Evolutionary conservation across 30 jellyfish, hydroid and myxozoan genomes (phyloP).

Genomic region (Catostylus mosaicus): DNA sequence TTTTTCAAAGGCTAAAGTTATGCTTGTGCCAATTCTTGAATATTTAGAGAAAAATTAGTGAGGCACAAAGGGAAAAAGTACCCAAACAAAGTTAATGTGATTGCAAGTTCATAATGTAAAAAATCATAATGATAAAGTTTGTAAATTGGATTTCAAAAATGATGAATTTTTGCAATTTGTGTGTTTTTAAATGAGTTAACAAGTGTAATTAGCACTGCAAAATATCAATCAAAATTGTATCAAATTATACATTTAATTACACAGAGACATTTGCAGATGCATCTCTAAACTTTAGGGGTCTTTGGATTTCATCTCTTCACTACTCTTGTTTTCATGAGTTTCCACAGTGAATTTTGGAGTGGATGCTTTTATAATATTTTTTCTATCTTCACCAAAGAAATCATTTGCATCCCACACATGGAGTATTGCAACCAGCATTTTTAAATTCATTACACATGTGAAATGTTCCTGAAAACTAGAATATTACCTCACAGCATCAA

Average conservation of each 20-base stretch:
- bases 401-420: not conserved
- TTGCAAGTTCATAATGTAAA: too few relatives aligned
- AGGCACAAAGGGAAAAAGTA: not conserved
- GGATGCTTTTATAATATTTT: not conserved
- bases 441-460: not conserved
- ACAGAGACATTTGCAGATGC: too few relatives aligned
- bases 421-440: not conserved
- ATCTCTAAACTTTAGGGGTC: too few relatives aligned
- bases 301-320: not conserved
- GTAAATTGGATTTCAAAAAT: too few relatives aligned
- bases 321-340: not conserved
- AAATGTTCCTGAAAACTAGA: not conserved
- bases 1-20: not conserved
- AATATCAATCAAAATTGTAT: too few relatives aligned
- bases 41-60: not conserved
- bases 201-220: too few relatives aligned
- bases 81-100: not conserved
- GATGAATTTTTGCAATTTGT: too few relatives aligned
- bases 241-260: too few relatives aligned
- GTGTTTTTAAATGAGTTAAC: too few relatives aligned
- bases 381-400: not conserved
- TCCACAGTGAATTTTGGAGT: not conserved
- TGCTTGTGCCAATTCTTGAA: not conserved
- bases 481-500: conserved; percentile 57
- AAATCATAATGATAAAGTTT: too few relatives aligned